A percentile compares a stretch with the other conserved stretches of the same genome.
Evolutionary conservation across 2,797 vertebrate species (phyloP).

Genomic region (Ibycter americanus): DNA sequence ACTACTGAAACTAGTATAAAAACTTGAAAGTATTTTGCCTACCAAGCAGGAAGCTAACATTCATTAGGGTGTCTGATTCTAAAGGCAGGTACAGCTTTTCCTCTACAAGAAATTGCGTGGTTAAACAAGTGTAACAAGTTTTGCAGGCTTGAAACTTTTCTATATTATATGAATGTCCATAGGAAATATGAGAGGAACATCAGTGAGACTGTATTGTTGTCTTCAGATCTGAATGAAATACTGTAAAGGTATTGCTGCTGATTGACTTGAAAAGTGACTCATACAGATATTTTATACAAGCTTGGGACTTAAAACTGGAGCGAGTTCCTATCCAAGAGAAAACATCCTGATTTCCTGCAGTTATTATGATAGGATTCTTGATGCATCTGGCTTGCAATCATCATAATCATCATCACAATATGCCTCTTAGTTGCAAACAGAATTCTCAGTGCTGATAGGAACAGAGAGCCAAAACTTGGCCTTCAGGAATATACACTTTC

Average conservation of each 20-base stretch:
- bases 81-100: not conserved
- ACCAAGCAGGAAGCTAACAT: not conserved
- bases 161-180: not conserved
- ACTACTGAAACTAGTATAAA: not conserved
- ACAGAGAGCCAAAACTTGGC: not conserved
- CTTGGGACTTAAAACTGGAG: not conserved
- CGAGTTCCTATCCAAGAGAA: not conserved
- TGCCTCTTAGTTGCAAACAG: not conserved
- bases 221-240: not conserved
- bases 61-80: accelerated
- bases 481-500: not conserved
- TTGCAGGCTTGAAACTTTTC: not conserved
- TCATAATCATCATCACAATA: not conserved
- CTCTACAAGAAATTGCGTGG: not conserved
- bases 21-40: not conserved
- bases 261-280: not conserved
- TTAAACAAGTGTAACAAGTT: not conserved
- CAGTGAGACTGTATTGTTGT: not conserved
- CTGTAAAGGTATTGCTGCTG: not conserved
- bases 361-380: not conserved
- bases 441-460: not conserved
- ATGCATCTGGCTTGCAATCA: not conserved
- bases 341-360: not conserved
- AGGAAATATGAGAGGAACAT: not conserved
- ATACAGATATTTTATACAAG: not conserved